A percentile compares a stretch with the other conserved stretches of the same genome.
Conservation (phyloP, 2,888 invertebrate species). For the Caenorhabditis afra region DNA sequence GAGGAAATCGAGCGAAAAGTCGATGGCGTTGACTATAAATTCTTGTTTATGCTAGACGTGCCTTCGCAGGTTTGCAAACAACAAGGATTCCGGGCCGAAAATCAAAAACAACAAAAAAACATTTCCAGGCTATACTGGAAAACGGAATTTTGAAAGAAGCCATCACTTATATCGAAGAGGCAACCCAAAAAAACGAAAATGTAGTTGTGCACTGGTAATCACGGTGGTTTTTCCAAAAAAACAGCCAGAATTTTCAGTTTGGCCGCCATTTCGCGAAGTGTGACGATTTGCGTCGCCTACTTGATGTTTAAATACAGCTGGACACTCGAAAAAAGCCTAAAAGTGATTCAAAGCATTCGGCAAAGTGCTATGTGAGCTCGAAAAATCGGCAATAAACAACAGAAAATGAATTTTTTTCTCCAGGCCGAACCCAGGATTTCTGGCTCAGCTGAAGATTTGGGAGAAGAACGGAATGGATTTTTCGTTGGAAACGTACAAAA, state of each 20-base stretch:
- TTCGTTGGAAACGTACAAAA: slow-evolving; percentile 4
- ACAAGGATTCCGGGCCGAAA: not conserved
- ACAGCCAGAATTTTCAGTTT: slow-evolving; percentile 16
- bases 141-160: slow-evolving; percentile 38
- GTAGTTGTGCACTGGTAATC: slow-evolving; percentile 50
- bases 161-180: slow-evolving; percentile 13
- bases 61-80: slow-evolving; percentile 10
- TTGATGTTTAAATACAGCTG: slow-evolving; percentile 31
- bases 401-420: slow-evolving; percentile 10
- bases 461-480: slow-evolving; percentile 23
- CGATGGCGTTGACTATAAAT: slow-evolving; percentile 34
- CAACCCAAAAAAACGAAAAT: slow-evolving; percentile 29
- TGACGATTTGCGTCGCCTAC: slow-evolving; percentile 41
- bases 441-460: slow-evolving; percentile 48
- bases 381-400: not conserved
- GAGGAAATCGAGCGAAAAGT: slow-evolving; percentile 12
- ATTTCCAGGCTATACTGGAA: slow-evolving; percentile 17
- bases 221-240: not conserved
- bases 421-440: slow-evolving; percentile 46
- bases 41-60: slow-evolving; percentile 26
- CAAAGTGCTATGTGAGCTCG: slow-evolving; percentile 18
- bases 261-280: slow-evolving; percentile 49
- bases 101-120: not conserved
- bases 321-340: slow-evolving; percentile 24
- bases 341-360: slow-evolving; percentile 34